Base-by-base conservation (phyloP, 2,797 vertebrate genomes). In the Tragopan temminckii region DNA sequence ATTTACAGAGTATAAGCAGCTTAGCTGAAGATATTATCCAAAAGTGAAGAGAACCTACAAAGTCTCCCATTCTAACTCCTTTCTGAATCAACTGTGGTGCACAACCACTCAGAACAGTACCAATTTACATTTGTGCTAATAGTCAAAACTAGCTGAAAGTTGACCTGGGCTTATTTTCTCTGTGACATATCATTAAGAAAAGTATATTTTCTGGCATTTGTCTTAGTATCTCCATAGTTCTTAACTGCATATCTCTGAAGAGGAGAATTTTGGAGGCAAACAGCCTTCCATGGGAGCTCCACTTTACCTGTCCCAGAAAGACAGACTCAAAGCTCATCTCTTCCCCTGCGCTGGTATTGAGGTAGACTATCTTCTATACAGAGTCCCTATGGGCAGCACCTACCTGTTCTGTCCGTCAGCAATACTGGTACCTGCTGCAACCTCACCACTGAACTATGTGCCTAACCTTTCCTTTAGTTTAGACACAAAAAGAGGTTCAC, bases 351-450 rank as follows among this genome's bases (percentile, higher is more conserved):
- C 13, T 40, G 18, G 27, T 5, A 13, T 13, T 7, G 36, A 17
- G 21, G 8, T 9, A 20, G 16, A 23, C 33, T 25, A 70, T 17
- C 31, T 13, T 7, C 36, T 74, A 0, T 0, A 35, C 8, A 46
- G 29, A 25, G 23, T 21, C 19, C 42, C 69, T 52, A 31, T 4
- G n/a, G 18, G 42, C 35, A 90, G 53, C 40, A 45, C 23, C 31
- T 3, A 1, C 40, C 33, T 71, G 10, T 36, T 62, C n/a, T 25
- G 9, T 29, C n/a, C 25, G 29, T 62, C 20, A 5, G 78, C 31
- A 68, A 35, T 19, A 31, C 11, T 4, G 4, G 19, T 4, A 43
- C 38, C 50, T 66, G 24, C 45, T 57, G 24, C 77, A 78, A 5
- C 19, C 36, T 78, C 17, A 25, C 13, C 27, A 16, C 33, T 17